These are phyloP conservation scores for Rynchops niger DNA, from an alignment of 2,113 vertebrate genomes.

Conservation along the genomic window DNA sequence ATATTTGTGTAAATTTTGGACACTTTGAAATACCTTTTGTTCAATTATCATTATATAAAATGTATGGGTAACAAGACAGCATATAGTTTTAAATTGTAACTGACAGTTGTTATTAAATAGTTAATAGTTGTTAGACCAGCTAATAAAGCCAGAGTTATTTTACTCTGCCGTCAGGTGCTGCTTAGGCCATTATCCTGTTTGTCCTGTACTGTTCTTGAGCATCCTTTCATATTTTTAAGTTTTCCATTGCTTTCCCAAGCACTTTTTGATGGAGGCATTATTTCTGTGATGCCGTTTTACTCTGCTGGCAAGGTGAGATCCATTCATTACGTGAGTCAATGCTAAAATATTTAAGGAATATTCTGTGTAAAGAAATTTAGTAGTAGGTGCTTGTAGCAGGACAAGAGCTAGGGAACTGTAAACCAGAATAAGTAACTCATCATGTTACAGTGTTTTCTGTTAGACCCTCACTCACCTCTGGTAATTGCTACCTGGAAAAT, in stretches of 20 bases:
- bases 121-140: background rate
- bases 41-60: background rate
- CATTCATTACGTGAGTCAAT: rapidly evolving
- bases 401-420: background rate
- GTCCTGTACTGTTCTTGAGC: background rate
- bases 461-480: background rate
- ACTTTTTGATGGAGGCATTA: background rate
- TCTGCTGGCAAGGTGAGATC: background rate
- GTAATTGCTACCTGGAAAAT: background rate
- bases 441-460: background rate
- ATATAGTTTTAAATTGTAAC: background rate
- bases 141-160: background rate
- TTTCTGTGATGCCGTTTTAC: background rate
- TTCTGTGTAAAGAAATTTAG: background rate
- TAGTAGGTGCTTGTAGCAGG: background rate
- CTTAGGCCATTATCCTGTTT: background rate
- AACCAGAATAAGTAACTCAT: background rate
- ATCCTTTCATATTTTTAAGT: background rate
- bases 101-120: background rate
- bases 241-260: background rate
- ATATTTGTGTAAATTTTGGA: background rate
- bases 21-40: background rate
- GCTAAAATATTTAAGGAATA: background rate
- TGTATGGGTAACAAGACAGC: background rate
- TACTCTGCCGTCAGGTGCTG: background rate